phyloP scores from a whole-genome alignment of 2,888 invertebrate genomes.

The Cecidostiba fungosa region DNA sequence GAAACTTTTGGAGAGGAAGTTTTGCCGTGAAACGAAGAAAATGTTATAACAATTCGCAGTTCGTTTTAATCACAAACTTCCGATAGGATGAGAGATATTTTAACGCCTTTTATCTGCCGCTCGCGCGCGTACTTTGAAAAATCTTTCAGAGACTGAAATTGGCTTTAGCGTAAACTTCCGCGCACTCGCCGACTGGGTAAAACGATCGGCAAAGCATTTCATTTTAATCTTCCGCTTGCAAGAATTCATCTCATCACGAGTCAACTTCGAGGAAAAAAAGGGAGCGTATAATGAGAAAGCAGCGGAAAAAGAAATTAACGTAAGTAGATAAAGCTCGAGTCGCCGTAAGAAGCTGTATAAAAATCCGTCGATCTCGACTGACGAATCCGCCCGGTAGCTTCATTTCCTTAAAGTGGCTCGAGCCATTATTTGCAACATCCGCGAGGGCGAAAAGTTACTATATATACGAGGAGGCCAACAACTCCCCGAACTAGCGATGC shows the following conservation, averaged over 20 bases:
- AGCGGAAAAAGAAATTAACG: conserved; percentile 8
- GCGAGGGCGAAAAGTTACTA: conserved; percentile 51
- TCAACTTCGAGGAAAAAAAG: background rate
- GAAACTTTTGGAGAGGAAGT: background rate
- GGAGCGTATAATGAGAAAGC: too few relatives aligned
- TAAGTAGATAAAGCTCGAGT: background rate
- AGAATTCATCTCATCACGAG: background rate
- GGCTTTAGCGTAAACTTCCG: conserved; percentile 6
- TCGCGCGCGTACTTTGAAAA: background rate
- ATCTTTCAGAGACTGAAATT: conserved; percentile 9
- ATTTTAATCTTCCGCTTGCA: background rate
- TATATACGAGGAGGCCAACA: conserved; percentile 7
- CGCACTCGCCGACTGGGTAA: too few relatives aligned
- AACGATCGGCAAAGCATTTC: background rate
- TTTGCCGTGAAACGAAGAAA: background rate
- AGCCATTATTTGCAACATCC: conserved; percentile 53
- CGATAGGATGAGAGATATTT: background rate
- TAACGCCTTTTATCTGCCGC: background rate
- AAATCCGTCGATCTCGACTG: conserved; percentile 26
- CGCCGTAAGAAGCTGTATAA: too few relatives aligned
- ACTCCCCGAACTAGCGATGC: conserved; percentile 36
- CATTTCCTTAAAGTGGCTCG: conserved; percentile 58
- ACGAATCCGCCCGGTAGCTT: conserved; percentile 29
- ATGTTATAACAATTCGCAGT: background rate
- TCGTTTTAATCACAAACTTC: background rate